Percentiles rank a stretch among this genome's conserved stretches.
Evolutionary conservation across 1,140 invertebrate species (phyloP).

Genomic region (Papilio xuthus): DNA sequence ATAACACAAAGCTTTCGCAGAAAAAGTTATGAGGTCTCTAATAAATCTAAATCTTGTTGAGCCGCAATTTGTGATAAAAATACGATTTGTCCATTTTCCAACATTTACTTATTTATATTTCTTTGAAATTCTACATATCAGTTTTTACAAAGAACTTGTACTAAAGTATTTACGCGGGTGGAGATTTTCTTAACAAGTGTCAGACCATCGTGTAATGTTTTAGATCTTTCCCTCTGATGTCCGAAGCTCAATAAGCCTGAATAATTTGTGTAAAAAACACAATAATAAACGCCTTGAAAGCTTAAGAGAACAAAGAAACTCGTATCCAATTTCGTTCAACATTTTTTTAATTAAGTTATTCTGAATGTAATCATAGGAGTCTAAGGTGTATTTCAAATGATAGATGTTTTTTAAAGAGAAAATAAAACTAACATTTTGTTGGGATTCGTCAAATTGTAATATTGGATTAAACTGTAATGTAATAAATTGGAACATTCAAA

Average conservation of each 20-base stretch:
- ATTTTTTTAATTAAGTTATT: conserved; percentile 59
- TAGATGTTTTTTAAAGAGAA: not conserved
- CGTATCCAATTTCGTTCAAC: conserved; percentile 52
- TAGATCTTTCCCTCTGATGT: conserved; percentile 53
- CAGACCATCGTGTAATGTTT: conserved; percentile 49
- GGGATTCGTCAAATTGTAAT: not conserved
- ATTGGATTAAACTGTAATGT: too few relatives aligned
- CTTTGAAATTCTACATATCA: not conserved
- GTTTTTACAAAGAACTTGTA: conserved; percentile 47
- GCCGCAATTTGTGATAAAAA: not conserved
- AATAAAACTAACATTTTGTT: conserved; percentile 29
- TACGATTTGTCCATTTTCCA: not conserved
- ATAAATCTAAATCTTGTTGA: not conserved
- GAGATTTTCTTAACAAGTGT: conserved; percentile 47
- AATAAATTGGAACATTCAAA: too few relatives aligned
- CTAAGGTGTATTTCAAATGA: conserved; percentile 41
- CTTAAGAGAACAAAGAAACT: conserved; percentile 52
- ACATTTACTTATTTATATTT: not conserved
- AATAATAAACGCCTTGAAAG: conserved; percentile 56
- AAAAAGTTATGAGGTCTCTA: not conserved
- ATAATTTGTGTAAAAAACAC: conserved; percentile 64
- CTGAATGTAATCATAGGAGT: conserved; percentile 35
- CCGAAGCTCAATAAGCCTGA: conserved; percentile 62
- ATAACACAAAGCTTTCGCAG: too few relatives aligned
- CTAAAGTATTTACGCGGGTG: conserved; percentile 51